phyloP scores from a whole-genome alignment of 1,140 invertebrate genomes.

The Reticulitermes speratus region DNA sequence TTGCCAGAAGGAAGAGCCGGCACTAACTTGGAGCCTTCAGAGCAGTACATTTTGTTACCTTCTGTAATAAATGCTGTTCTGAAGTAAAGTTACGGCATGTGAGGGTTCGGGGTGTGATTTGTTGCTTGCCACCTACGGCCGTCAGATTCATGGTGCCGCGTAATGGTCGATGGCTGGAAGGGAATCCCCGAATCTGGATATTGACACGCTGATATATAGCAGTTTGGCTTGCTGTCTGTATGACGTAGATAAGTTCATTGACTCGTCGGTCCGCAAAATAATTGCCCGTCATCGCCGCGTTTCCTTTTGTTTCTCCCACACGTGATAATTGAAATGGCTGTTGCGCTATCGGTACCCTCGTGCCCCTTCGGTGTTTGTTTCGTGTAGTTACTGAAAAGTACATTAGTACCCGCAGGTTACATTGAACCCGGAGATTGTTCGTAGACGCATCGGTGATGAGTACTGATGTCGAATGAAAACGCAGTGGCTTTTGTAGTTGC shows the following conservation, averaged over 20 bases:
- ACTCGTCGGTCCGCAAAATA: background rate
- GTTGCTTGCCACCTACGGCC: too few species aligned
- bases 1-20: too few species aligned
- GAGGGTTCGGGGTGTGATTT: too few species aligned
- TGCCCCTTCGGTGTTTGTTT: background rate
- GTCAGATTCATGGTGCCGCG: too few species aligned
- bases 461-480: background rate
- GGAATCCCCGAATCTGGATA: background rate
- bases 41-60: too few species aligned
- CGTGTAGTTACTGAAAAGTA: too few species aligned
- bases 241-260: background rate
- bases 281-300: background rate
- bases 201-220: background rate
- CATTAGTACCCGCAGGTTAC: background rate
- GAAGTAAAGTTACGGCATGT: too few species aligned
- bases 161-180: background rate
- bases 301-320: background rate
- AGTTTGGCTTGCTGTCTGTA: background rate
- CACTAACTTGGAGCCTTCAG: too few species aligned
- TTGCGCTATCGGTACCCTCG: background rate
- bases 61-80: too few species aligned
- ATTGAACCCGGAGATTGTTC: background rate
- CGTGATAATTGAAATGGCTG: background rate
- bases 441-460: background rate
- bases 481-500: background rate